Conservation (phyloP, 2,888 invertebrate genomes). For the Lissocephala sabroskyi region DNA sequence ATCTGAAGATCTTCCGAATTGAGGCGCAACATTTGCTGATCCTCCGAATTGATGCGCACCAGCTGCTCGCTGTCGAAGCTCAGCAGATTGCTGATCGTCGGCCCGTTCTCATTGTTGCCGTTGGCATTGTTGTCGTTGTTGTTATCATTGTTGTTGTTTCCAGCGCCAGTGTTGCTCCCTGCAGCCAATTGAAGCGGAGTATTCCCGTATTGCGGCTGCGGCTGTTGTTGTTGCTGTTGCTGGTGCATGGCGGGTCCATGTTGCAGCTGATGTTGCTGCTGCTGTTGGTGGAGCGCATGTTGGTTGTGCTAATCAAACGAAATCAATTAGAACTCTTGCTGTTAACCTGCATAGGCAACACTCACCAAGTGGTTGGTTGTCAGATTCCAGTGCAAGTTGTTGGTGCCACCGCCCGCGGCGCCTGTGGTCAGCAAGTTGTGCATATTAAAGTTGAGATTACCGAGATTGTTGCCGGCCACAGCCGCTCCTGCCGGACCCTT, state of each 20-base stretch:
- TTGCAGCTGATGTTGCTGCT: slow-evolving; percentile 41
- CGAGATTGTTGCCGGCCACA: slow-evolving; percentile 45
- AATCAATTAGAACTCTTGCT: not conserved
- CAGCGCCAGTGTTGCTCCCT: slow-evolving; percentile 29
- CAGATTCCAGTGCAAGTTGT: slow-evolving; percentile 56
- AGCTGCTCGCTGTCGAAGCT: slow-evolving; percentile 74
- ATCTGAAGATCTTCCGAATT: slow-evolving; percentile 74
- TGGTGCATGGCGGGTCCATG: slow-evolving; percentile 41
- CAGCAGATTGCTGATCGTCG: slow-evolving; percentile 69
- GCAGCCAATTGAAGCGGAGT: no score
- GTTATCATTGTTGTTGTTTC: slow-evolving; percentile 18
- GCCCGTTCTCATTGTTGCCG: slow-evolving; percentile 58
- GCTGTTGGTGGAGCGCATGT: slow-evolving; percentile 43
- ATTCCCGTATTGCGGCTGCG: slow-evolving; percentile 4
- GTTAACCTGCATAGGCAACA: no score
- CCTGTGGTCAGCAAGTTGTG: slow-evolving; percentile 49
- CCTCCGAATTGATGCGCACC: slow-evolving; percentile 74
- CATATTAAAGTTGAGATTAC: slow-evolving; percentile 63
- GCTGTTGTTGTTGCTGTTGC: slow-evolving; percentile 26
- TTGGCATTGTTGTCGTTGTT: slow-evolving; percentile 13
- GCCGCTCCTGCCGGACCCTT: slow-evolving; percentile 48
- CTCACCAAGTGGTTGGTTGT: slow-evolving; percentile 49
- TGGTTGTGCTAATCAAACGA: slow-evolving; percentile 37
- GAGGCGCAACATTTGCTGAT: slow-evolving; percentile 73
- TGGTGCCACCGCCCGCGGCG: slow-evolving; percentile 28